Percentiles rank a stretch among this genome's conserved stretches.
Conservation (phyloP, 2,113 vertebrate genomes). For the Larimichthys crocea region DNA sequence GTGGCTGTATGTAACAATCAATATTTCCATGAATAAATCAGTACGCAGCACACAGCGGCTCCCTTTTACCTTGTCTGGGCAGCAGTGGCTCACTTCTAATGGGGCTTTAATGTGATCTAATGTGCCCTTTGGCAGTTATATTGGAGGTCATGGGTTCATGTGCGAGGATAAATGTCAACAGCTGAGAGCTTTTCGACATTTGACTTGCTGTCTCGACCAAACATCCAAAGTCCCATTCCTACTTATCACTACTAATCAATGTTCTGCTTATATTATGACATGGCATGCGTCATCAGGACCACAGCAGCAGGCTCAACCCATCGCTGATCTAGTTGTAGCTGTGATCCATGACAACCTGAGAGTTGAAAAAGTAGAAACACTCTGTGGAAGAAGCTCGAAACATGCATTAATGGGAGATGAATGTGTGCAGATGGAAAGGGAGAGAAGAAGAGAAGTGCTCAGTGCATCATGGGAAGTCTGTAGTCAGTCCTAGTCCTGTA, state of each 20-base stretch:
- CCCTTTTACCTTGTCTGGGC: neutral
- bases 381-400: too few relatives aligned
- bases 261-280: neutral
- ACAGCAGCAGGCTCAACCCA: too few relatives aligned
- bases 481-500: too few relatives aligned
- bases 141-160: constrained; percentile 8
- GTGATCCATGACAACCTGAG: too few relatives aligned
- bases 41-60: neutral
- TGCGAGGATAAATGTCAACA: constrained; percentile 36
- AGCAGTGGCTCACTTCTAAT: neutral
- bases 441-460: too few relatives aligned
- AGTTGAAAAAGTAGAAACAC: too few relatives aligned
- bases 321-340: too few relatives aligned
- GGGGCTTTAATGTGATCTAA: constrained; percentile 24
- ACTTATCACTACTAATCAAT: neutral
- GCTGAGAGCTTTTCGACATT: constrained; percentile 8
- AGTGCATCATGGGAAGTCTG: too few relatives aligned
- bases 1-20: neutral
- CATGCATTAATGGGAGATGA: too few relatives aligned
- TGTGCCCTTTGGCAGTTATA: constrained; percentile 3
- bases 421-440: too few relatives aligned
- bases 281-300: too few relatives aligned
- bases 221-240: neutral
- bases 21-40: neutral
- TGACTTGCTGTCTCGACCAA: neutral